Evolutionary conservation across 64 coral and sea anemone genomes (phyloP).

Genomic region (Dendrophyllia cribrosa): DNA sequence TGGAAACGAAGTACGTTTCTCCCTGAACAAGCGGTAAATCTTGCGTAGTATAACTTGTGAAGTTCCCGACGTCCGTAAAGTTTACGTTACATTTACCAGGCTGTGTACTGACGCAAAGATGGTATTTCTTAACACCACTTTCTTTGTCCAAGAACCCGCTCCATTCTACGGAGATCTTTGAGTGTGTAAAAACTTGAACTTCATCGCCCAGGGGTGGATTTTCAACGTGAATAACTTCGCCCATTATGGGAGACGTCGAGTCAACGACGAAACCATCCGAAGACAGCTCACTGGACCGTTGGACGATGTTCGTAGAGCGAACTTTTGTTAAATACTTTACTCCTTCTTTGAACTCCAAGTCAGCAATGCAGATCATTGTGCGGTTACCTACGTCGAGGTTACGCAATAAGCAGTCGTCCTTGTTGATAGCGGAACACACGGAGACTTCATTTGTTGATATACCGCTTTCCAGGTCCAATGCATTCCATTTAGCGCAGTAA

Average conservation of each 20-base stretch:
- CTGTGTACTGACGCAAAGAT: conserved; percentile 81
- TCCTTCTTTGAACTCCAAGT: conserved; percentile 78
- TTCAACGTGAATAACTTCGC: conserved; percentile 60
- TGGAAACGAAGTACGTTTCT: conserved; percentile 54
- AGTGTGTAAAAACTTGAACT: conserved; percentile 32
- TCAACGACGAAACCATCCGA: conserved; percentile 90
- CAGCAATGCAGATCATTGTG: conserved; percentile 67
- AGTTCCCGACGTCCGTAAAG: conserved; percentile 55
- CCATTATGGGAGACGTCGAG: conserved; percentile 69
- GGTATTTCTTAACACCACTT: conserved; percentile 59
- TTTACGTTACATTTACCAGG: conserved; percentile 68
- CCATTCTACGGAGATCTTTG: conserved; percentile 74
- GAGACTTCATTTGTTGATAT: conserved; percentile 78
- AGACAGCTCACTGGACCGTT: conserved; percentile 9
- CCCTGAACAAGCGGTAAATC: neutral
- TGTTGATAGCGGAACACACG: conserved; percentile 77
- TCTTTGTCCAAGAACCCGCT: conserved; percentile 84
- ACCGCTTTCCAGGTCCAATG: conserved; percentile 70
- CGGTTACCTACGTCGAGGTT: conserved; percentile 68
- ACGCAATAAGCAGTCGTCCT: conserved; percentile 43
- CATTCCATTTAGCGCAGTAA: conserved; percentile 74
- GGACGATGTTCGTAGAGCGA: conserved; percentile 68
- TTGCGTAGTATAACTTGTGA: conserved; percentile 23
- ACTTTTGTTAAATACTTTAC: conserved; percentile 83
- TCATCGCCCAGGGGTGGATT: conserved; percentile 20